These are phyloP conservation scores for Nasonia oneida DNA, from an alignment of 2,888 invertebrate species.

Conservation along the genomic window DNA sequence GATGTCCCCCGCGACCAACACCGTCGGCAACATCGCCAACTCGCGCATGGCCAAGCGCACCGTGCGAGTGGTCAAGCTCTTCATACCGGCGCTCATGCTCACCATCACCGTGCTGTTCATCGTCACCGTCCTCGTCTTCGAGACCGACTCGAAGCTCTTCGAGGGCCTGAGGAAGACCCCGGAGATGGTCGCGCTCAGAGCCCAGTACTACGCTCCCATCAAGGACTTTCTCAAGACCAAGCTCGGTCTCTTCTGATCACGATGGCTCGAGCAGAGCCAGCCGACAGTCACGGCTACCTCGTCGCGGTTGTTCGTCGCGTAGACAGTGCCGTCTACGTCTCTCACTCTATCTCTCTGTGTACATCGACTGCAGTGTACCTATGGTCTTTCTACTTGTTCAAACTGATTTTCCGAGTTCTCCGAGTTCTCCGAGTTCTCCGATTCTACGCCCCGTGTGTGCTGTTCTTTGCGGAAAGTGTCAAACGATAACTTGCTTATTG, in stretches of 20 bases:
- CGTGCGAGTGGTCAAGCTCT: slow-evolving; percentile 83
- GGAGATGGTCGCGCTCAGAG: slow-evolving; percentile 87
- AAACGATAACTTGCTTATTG: no score
- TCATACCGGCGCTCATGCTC: slow-evolving; percentile 89
- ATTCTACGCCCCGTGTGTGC: not conserved
- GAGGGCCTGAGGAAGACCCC: slow-evolving; percentile 87
- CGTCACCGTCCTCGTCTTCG: slow-evolving; percentile 86
- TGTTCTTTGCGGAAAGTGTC: no score
- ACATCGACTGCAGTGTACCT: not conserved
- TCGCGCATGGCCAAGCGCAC: slow-evolving; percentile 60
- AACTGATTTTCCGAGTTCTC: not conserved
- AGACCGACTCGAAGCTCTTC: slow-evolving; percentile 88
- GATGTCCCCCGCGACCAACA: slow-evolving; percentile 31
- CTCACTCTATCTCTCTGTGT: no score
- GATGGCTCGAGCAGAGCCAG: slow-evolving; percentile 47
- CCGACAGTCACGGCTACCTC: slow-evolving; percentile 37
- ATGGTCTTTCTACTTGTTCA: not conserved
- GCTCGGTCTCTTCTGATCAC: slow-evolving; percentile 83
- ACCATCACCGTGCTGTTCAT: slow-evolving; percentile 86
- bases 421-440: not conserved
- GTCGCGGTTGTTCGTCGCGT: slow-evolving; percentile 48
- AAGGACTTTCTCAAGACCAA: slow-evolving; percentile 88
- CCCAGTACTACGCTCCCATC: slow-evolving; percentile 91
- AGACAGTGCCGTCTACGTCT: slow-evolving; percentile 13
- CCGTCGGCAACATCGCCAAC: slow-evolving; percentile 19